These are phyloP conservation scores for Junonia oenone DNA, from an alignment of 2,888 invertebrate species.

Conservation along the genomic window DNA sequence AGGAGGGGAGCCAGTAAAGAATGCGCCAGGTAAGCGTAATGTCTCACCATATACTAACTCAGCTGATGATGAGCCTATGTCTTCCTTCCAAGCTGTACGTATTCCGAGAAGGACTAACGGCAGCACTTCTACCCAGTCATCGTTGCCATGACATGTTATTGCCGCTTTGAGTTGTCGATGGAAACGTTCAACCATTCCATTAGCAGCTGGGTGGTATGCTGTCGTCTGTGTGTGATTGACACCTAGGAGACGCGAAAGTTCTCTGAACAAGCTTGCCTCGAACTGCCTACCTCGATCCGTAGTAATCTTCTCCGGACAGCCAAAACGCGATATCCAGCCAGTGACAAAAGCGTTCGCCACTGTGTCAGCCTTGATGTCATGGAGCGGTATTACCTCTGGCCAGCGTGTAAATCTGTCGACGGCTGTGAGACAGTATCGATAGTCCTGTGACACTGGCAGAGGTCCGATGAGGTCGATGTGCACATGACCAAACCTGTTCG, in stretches of 20 bases:
- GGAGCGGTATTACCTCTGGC: not conserved
- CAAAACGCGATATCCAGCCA: constrained; percentile 9
- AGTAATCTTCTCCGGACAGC: constrained; percentile 9
- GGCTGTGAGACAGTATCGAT: constrained; percentile 41
- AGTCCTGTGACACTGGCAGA: constrained; percentile 38
- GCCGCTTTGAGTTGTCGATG: constrained; percentile 8
- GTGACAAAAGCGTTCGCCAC: not conserved
- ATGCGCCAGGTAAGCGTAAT: not conserved
- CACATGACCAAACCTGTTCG: constrained; percentile 38
- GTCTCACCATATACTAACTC: not conserved
- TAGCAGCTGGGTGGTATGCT: not conserved
- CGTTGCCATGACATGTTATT: constrained; percentile 1
- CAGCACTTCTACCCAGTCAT: constrained; percentile 1
- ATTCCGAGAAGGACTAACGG: not conserved
- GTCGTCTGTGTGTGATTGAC: not conserved
- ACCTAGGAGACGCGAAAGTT: not conserved
- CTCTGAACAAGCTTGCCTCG: constrained; percentile 3
- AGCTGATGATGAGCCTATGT: not conserved
- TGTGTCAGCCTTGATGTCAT: not conserved
- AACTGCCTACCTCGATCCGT: constrained; percentile 12
- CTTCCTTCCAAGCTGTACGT: not conserved
- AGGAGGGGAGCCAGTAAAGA: not conserved
- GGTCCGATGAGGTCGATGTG: constrained; percentile 60
- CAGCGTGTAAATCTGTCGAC: constrained; percentile 40
- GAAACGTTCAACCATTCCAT: constrained; percentile 7